Evolutionary conservation across 1,140 invertebrate species (phyloP).

Genomic region (Metopolophium dirhodum): DNA sequence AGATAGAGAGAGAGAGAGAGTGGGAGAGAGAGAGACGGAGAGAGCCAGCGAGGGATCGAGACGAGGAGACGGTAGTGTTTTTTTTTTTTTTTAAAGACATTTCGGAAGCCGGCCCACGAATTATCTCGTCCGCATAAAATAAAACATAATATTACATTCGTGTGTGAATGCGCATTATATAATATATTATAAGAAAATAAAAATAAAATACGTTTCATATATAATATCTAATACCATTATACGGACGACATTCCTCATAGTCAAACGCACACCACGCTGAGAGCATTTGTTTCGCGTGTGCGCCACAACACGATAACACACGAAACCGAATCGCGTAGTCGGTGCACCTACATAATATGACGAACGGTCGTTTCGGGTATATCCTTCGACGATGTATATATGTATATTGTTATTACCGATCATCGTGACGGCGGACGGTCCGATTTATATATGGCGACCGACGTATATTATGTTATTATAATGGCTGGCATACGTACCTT

Average conservation of each 20-base stretch:
- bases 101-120: conserved; percentile 47
- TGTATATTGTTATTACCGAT: conserved; percentile 33
- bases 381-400: not conserved
- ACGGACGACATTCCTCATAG: conserved; percentile 48
- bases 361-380: conserved; percentile 39
- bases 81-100: not conserved
- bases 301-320: not conserved
- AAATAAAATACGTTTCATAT: conserved; percentile 1
- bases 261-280: conserved; percentile 52
- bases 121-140: not conserved
- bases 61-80: not conserved
- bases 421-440: not conserved
- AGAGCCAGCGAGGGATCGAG: not conserved
- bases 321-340: conserved; percentile 17
- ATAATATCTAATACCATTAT: too few species aligned
- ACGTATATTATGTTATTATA: too few species aligned
- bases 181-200: not conserved
- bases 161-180: not conserved
- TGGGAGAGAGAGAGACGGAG: too few species aligned
- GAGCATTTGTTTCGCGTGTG: conserved; percentile 39
- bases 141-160: conserved; percentile 10
- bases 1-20: not conserved
- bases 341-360: not conserved
- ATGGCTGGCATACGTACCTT: not conserved
- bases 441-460: not conserved